Percentiles rank a stretch among this genome's conserved stretches.
These are phyloP conservation scores for Tribolium freemani DNA, from an alignment of 2,888 invertebrate species.

Conservation along the genomic window DNA sequence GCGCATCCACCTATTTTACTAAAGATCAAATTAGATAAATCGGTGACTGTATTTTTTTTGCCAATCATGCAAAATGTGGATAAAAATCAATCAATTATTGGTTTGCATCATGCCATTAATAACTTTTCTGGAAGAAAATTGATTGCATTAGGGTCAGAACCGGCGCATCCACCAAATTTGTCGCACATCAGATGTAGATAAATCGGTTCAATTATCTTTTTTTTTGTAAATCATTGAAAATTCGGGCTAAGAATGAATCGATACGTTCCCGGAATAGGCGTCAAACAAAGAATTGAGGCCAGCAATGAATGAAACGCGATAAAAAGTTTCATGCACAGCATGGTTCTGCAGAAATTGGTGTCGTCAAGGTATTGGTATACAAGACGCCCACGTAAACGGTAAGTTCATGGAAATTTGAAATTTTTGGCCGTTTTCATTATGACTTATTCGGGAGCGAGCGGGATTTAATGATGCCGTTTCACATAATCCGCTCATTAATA, in stretches of 20 bases:
- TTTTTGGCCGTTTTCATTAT: no score
- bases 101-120: no score
- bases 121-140: no score
- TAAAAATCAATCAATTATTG: no score
- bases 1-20: slow-evolving; percentile 24
- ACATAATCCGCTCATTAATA: slow-evolving; percentile 7
- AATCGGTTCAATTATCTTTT: not conserved
- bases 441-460: no score
- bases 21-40: no score
- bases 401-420: slow-evolving; percentile 48
- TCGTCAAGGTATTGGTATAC: slow-evolving; percentile 65
- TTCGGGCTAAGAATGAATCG: not conserved
- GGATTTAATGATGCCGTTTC: no score
- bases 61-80: no score
- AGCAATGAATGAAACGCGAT: slow-evolving; percentile 7
- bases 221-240: not conserved
- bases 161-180: no score
- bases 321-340: slow-evolving; percentile 51
- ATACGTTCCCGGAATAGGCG: not conserved
- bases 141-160: no score
- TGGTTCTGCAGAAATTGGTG: slow-evolving; percentile 66
- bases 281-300: not conserved
- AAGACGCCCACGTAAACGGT: slow-evolving; percentile 63
- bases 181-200: no score
- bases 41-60: no score